Conservation (phyloP, 2,113 vertebrate species). For the Cottus gobio region DNA sequence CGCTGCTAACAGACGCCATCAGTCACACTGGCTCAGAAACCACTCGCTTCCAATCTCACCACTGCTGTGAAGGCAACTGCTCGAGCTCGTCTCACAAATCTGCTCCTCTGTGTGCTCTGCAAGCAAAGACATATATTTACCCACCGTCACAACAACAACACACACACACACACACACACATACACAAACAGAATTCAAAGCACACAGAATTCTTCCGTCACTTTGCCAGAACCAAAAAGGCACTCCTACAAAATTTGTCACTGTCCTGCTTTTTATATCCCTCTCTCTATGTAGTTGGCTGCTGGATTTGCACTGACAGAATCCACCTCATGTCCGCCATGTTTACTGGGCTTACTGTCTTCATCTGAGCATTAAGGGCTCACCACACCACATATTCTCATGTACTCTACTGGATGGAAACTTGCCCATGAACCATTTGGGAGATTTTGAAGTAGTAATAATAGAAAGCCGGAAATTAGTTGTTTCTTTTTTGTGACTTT, state of each 20-base stretch:
- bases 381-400: constrained; percentile 42
- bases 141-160: constrained; percentile 43
- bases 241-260: constrained; percentile 51
- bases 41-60: constrained; percentile 76
- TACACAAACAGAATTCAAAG: constrained; percentile 14
- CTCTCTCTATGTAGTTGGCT: constrained; percentile 45
- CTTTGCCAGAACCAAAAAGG: constrained; percentile 56
- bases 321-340: constrained; percentile 66
- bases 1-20: constrained; percentile 76
- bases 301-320: constrained; percentile 61
- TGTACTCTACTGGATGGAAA: constrained; percentile 29
- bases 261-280: constrained; percentile 67
- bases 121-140: constrained; percentile 73
- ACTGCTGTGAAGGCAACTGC: constrained; percentile 81
- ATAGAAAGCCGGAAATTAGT: background rate
- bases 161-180: constrained; percentile 25
- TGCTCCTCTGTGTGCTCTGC: constrained; percentile 74
- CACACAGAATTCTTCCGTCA: constrained; percentile 43
- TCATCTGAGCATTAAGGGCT: constrained; percentile 63
- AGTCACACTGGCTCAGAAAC: constrained; percentile 76
- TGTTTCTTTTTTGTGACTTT: constrained; percentile 14
- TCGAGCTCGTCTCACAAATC: constrained; percentile 78
- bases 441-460: constrained; percentile 27
- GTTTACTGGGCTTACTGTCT: constrained; percentile 63
- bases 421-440: constrained; percentile 29